Conservation (phyloP, 2,888 invertebrate genomes). For the Hemithea aestivaria region DNA sequence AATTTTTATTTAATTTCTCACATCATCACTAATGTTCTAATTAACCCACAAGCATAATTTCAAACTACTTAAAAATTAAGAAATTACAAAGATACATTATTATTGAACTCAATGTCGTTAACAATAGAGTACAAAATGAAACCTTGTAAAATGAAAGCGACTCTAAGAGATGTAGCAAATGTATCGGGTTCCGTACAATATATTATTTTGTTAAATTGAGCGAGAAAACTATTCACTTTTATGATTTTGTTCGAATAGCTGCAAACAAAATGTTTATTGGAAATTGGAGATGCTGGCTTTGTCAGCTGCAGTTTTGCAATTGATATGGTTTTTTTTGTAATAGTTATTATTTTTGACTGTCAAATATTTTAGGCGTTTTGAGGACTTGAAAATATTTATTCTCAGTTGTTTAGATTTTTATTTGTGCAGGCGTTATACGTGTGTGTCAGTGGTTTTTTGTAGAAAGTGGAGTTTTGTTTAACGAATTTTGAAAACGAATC, state of each 20-base stretch:
- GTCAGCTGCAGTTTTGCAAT: background rate
- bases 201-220: conserved; percentile 24
- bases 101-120: conserved; percentile 36
- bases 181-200: conserved; percentile 28
- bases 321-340: too few relatives aligned
- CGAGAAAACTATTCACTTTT: conserved; percentile 17
- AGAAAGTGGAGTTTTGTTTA: too few relatives aligned
- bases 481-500: too few relatives aligned
- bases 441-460: too few relatives aligned
- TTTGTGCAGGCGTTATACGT: too few relatives aligned
- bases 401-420: too few relatives aligned
- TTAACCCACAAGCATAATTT: too few relatives aligned
- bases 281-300: background rate
- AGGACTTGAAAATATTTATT: too few relatives aligned
- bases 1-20: too few relatives aligned
- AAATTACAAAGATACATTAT: conserved; percentile 34
- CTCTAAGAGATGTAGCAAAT: conserved; percentile 33
- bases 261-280: conserved; percentile 19
- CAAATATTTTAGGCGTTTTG: conserved; percentile 6
- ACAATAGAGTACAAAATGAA: conserved; percentile 36
- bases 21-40: too few relatives aligned
- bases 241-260: conserved; percentile 14
- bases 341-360: too few relatives aligned
- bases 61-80: too few relatives aligned
- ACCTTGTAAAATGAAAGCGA: conserved; percentile 25